Conservation (phyloP, 2,797 vertebrate species). For the Labroides dimidiatus region DNA sequence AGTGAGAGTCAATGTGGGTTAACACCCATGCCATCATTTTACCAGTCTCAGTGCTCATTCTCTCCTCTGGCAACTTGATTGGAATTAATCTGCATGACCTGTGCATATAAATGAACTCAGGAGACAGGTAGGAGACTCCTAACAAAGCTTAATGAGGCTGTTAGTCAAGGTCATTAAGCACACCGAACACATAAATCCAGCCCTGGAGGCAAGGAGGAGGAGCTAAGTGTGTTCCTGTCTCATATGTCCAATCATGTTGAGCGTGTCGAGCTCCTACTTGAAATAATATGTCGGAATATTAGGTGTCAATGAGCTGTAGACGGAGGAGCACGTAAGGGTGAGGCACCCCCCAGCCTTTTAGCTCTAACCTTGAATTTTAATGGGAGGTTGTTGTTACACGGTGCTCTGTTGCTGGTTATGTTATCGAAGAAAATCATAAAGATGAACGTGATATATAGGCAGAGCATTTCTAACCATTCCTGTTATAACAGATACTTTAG, state of each 20-base stretch:
- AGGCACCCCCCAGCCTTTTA: neutral
- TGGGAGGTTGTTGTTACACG: neutral
- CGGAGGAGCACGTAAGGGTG: neutral
- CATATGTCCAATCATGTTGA: conserved; percentile 37
- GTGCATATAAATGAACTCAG: conserved; percentile 68
- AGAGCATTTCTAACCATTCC: neutral
- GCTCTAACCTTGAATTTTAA: conserved; percentile 22
- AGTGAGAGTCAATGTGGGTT: conserved; percentile 53
- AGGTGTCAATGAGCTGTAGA: neutral
- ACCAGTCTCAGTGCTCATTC: conserved; percentile 31
- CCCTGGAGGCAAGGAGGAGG: conserved; percentile 38
- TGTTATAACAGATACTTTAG: conserved; percentile 12
- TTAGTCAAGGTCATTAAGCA: conserved; percentile 69
- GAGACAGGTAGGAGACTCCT: conserved; percentile 64
- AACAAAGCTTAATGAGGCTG: conserved; percentile 68
- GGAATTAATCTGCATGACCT: conserved; percentile 67
- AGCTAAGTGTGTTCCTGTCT: conserved; percentile 27
- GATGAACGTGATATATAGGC: neutral
- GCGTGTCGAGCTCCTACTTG: conserved; percentile 22
- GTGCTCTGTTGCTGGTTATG: too few relatives aligned
- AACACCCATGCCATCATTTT: conserved; percentile 44
- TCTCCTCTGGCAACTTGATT: conserved; percentile 49
- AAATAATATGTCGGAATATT: conserved; percentile 38
- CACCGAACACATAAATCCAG: conserved; percentile 42
- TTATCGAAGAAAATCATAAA: neutral